These are phyloP conservation scores for Bufotes viridis DNA, from an alignment of 2,797 vertebrate genomes.

Conservation along the genomic window DNA sequence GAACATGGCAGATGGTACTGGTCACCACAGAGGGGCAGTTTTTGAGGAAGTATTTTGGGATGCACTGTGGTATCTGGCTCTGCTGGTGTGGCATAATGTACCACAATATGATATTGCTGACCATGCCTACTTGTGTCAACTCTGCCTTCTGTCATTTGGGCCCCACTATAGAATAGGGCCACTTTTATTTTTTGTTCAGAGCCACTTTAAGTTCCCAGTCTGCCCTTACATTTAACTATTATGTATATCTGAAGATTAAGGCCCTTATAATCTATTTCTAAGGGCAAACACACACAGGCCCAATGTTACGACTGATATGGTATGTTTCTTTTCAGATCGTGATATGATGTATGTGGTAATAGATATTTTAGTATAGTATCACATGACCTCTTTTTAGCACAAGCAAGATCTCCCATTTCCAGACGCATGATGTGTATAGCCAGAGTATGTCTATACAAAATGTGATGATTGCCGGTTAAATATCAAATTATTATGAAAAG, in stretches of 20 bases:
- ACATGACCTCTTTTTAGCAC: conserved; percentile 17
- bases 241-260: background rate
- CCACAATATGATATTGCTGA: too few species aligned
- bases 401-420: conserved; percentile 1
- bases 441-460: background rate
- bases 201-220: too few species aligned
- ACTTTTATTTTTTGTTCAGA: too few species aligned
- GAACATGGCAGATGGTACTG: too few species aligned
- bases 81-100: too few species aligned
- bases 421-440: conserved; percentile 19
- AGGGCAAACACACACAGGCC: background rate
- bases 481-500: background rate
- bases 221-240: background rate
- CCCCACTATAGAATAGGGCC: too few species aligned
- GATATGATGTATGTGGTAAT: conserved; percentile 18
- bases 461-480: conserved; percentile 13
- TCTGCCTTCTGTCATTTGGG: too few species aligned
- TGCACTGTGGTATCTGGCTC: too few species aligned
- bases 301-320: background rate
- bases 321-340: background rate
- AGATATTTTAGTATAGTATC: conserved; percentile 22
- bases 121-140: too few species aligned
- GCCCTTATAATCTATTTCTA: background rate
- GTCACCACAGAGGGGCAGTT: too few species aligned
- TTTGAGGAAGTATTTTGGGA: too few species aligned